These are phyloP conservation scores for Phoenicopterus ruber DNA, from an alignment of 2,113 vertebrate genomes.

Conservation along the genomic window DNA sequence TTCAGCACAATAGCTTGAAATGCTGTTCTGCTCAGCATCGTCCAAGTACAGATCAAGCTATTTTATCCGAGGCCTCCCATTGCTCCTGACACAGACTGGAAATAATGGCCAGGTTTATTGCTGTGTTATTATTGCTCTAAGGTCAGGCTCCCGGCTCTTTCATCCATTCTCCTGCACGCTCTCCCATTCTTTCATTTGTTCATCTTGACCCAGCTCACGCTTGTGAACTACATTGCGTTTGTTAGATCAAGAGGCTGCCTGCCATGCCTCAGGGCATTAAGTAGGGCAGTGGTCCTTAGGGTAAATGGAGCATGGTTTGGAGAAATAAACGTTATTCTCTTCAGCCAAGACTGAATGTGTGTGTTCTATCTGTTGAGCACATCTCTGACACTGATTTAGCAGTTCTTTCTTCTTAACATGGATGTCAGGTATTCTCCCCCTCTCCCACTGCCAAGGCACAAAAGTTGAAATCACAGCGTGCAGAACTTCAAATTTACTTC, in stretches of 20 bases:
- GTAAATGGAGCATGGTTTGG: constrained; percentile 1
- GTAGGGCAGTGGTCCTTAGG: constrained; percentile 19
- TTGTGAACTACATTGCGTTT: constrained; percentile 1
- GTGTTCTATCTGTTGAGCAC: background rate
- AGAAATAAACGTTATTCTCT: constrained; percentile 8
- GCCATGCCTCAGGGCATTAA: background rate
- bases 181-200: constrained; percentile 32
- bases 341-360: background rate
- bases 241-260: constrained; percentile 23
- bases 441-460: background rate
- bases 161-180: background rate
- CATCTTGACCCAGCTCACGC: constrained; percentile 12
- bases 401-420: background rate
- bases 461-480: background rate
- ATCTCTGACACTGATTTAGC: background rate
- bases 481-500: background rate
- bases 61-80: background rate
- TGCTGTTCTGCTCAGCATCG: background rate
- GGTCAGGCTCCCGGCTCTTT: background rate
- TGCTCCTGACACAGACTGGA: constrained; percentile 5
- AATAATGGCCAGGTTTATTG: constrained; percentile 45
- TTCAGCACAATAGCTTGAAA: background rate
- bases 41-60: background rate
- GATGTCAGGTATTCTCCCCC: background rate
- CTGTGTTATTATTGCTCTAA: constrained; percentile 18